Base-by-base conservation (phyloP, 2,888 invertebrate species). In the Cremastinae sp. region DNA sequence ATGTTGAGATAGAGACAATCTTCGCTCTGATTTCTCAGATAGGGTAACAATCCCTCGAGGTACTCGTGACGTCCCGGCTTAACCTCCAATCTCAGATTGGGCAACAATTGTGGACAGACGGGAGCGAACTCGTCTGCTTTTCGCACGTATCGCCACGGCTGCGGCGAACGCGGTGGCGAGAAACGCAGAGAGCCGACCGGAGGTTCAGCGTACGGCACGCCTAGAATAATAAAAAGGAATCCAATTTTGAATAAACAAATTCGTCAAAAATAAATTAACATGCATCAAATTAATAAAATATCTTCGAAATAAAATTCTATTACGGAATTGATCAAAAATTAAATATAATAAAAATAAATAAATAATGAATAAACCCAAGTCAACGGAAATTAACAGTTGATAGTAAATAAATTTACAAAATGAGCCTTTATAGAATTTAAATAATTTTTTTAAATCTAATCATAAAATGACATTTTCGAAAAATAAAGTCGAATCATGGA, bases 1-100 rank as follows among this genome's bases (percentile, higher is more conserved):
- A 98, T 93, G 90, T 98, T 98, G 86, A 98, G 91, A 89, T 96
- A 96, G 66, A 98, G 91, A 85, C 98, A 98, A 88, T 98, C 98
- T 90, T 96, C 95, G 61, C 93, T 94, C 87, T 95, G 94, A 69
- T 93, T 92, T 79, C 90, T 90, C 64, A 95, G 89, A 90, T 94
- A 95, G 1, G 94, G 93, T 82, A 94, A 91, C 79, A 98, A 91
- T 79, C 94, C 92, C 82, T 93, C 92, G 83, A 97, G 91, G 88
- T 95, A 94, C 81, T 93, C 92, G 86, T 93, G 93, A 45, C 95
- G 91, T n/a, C 93, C 94, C 75, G 93, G 91, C 91, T 79, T 92
- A 91, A 87, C 90, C 90, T 84, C 91, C 82, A 91, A 93, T 81
- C 92, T 93, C 82, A 93, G 91, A 71, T 92, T 91, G 3, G 96